These are phyloP conservation scores for Cherax quadricarinatus DNA, from an alignment of 1,140 invertebrate genomes.

Conservation along the genomic window DNA sequence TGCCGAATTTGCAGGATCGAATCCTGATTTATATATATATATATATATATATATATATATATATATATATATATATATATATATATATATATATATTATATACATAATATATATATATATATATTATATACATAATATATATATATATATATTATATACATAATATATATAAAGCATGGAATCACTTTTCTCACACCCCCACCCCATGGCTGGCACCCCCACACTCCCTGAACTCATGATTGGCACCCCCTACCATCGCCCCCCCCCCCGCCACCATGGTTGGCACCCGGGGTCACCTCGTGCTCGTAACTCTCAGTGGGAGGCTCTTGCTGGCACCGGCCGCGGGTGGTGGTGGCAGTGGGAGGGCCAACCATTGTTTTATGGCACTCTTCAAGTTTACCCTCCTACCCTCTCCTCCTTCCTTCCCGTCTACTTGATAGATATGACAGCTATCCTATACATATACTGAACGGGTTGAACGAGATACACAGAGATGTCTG, in stretches of 20 bases:
- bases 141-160: no score
- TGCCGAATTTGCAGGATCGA: no score
- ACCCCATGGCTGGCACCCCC: no score
- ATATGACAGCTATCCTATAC: slow-evolving; percentile 43
- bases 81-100: no score
- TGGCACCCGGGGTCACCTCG: slow-evolving; percentile 44
- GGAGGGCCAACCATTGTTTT: slow-evolving; percentile 63
- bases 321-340: slow-evolving; percentile 49
- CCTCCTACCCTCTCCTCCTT: slow-evolving; percentile 3
- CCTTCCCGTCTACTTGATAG: slow-evolving; percentile 10
- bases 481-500: neutral
- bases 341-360: slow-evolving; percentile 61
- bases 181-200: neutral
- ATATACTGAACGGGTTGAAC: neutral
- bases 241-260: neutral
- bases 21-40: no score
- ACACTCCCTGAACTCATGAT: neutral
- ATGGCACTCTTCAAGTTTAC: slow-evolving; percentile 60
- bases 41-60: no score
- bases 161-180: neutral
- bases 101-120: no score
- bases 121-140: no score
- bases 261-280: neutral
- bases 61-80: no score
- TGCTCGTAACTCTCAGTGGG: slow-evolving; percentile 41